A percentile compares a stretch with the other conserved stretches of the same genome.
These are phyloP conservation scores for Antennarius maculatus DNA, from an alignment of 2,797 vertebrate genomes.

Conservation along the genomic window DNA sequence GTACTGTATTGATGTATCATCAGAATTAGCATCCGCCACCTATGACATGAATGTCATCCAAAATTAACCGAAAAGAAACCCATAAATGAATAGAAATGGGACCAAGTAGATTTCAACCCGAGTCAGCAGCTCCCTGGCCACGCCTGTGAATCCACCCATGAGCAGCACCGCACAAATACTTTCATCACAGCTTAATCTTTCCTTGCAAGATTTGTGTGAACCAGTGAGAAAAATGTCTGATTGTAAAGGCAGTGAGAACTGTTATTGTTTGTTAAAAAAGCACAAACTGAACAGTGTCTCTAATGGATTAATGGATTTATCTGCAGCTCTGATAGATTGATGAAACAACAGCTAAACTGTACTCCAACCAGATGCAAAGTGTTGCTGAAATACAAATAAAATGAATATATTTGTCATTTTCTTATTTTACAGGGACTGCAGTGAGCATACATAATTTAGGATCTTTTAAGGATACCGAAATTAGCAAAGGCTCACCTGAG, in stretches of 20 bases:
- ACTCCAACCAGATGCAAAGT: neutral
- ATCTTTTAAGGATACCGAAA: neutral
- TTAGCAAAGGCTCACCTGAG: neutral
- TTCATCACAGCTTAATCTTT: slow-evolving; percentile 35
- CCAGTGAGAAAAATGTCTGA: slow-evolving; percentile 38
- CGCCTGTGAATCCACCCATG: neutral
- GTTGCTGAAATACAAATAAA: neutral
- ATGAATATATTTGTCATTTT: slow-evolving; percentile 1
- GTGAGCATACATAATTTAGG: neutral
- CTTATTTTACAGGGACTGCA: neutral
- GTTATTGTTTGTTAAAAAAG: slow-evolving; percentile 3
- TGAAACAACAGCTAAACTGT: neutral
- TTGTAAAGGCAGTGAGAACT: slow-evolving; percentile 4
- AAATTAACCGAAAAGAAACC: no score
- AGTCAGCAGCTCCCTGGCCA: no score
- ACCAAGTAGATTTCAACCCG: no score
- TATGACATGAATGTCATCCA: no score
- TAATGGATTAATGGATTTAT: slow-evolving; percentile 11
- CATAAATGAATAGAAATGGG: no score
- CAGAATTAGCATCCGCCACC: no score
- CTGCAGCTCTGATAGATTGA: slow-evolving; percentile 1
- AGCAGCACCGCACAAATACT: slow-evolving; percentile 11
- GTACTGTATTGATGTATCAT: no score
- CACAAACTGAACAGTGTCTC: neutral
- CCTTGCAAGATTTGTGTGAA: slow-evolving; percentile 40